Evolutionary conservation across 1,140 invertebrate species (phyloP).

Genomic region (Papilio glaucus): DNA sequence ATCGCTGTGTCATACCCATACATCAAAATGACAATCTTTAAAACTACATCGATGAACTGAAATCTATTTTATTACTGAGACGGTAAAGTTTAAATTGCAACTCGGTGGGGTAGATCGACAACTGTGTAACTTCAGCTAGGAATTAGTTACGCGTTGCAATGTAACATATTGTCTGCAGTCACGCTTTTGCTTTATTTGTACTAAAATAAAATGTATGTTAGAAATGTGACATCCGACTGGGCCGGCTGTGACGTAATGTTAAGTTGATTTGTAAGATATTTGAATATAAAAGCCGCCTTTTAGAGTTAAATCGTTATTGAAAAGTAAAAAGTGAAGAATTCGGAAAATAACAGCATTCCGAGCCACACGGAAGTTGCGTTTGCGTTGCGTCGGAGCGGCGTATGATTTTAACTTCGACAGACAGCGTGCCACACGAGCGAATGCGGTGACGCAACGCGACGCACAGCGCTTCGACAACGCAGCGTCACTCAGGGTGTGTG

Average conservation of each 20-base stretch:
- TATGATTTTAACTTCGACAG: too few species aligned
- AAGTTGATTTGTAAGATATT: too few species aligned
- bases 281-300: too few species aligned
- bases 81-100: constrained; percentile 6
- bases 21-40: constrained; percentile 42
- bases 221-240: neutral
- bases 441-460: too few species aligned
- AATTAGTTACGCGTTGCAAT: constrained; percentile 46
- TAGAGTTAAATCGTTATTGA: neutral
- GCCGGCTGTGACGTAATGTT: neutral
- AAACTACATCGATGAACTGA: neutral
- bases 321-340: too few species aligned
- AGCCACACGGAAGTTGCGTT: too few species aligned
- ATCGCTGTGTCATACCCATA: constrained; percentile 46
- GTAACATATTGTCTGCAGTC: constrained; percentile 49
- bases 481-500: too few species aligned
- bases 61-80: neutral
- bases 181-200: constrained; percentile 43
- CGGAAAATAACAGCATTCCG: too few species aligned
- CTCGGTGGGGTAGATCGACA: constrained; percentile 2
- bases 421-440: too few species aligned
- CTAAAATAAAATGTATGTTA: constrained; percentile 34
- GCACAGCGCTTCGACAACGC: too few species aligned
- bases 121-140: constrained; percentile 50
- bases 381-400: too few species aligned